These are phyloP conservation scores for Periparus ater DNA, from an alignment of 2,797 vertebrate genomes.

Conservation along the genomic window DNA sequence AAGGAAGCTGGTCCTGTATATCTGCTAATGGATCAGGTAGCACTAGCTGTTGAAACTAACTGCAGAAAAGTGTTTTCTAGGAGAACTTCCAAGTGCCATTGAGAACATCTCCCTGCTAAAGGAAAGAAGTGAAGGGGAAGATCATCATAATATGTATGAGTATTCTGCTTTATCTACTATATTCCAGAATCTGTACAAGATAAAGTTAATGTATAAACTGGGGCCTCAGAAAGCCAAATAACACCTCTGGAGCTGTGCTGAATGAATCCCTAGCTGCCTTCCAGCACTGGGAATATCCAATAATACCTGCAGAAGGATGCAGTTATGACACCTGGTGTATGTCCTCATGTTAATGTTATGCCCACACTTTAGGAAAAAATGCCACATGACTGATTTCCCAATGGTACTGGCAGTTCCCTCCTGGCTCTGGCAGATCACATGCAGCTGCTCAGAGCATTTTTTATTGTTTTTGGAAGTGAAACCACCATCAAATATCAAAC, in stretches of 20 bases:
- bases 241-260: neutral
- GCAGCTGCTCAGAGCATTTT: neutral
- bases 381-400: neutral
- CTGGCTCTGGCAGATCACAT: neutral
- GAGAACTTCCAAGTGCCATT: neutral
- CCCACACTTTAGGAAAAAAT: neutral
- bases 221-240: neutral
- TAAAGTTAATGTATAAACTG: neutral
- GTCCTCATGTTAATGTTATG: neutral
- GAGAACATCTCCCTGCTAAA: neutral
- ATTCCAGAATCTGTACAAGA: neutral
- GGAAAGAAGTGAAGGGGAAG: neutral
- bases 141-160: neutral
- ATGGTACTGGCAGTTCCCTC: neutral
- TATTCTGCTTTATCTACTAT: neutral
- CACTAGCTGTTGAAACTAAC: neutral
- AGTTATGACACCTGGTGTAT: neutral
- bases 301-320: neutral
- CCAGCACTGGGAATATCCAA: neutral
- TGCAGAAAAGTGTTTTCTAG: neutral
- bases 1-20: neutral
- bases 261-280: neutral
- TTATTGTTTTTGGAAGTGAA: neutral
- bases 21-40: neutral
- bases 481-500: neutral